phyloP scores from a whole-genome alignment of 1,140 invertebrate genomes.

The Papilio polytes region DNA sequence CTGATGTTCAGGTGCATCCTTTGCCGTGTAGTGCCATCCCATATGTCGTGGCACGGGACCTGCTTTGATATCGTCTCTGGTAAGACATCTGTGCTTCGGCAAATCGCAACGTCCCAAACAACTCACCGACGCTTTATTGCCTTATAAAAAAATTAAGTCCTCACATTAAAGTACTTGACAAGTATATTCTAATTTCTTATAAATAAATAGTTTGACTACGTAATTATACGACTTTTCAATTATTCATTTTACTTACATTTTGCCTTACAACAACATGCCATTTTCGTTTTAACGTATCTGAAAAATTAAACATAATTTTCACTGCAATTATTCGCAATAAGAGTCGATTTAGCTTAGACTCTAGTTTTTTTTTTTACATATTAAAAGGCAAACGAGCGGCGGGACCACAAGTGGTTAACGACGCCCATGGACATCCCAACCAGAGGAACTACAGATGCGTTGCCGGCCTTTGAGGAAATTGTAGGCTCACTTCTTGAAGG shows the following conservation, averaged over 20 bases:
- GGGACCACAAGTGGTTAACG: no score
- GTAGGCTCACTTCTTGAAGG: no score
- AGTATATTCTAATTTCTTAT: neutral
- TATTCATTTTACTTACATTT: conserved; percentile 54
- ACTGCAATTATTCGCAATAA: no score
- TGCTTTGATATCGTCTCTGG: conserved; percentile 61
- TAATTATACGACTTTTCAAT: neutral
- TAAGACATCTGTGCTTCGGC: conserved; percentile 72
- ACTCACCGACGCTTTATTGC: conserved; percentile 65
- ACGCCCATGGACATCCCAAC: no score
- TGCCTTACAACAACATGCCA: conserved; percentile 73
- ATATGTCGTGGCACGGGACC: conserved; percentile 71
- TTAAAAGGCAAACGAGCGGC: no score
- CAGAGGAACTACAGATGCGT: no score
- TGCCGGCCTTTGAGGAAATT: no score
- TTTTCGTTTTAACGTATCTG: conserved; percentile 49
- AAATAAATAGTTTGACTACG: no score
- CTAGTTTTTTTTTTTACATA: no score
- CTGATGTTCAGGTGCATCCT: conserved; percentile 72
- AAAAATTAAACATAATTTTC: conserved; percentile 22
- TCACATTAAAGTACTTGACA: neutral
- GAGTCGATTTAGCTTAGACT: no score
- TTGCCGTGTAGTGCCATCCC: conserved; percentile 78
- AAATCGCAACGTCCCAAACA: conserved; percentile 75
- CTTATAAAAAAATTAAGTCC: conserved; percentile 47